phyloP scores from a whole-genome alignment of 2,888 invertebrate genomes.

The Phortica okadai region DNA sequence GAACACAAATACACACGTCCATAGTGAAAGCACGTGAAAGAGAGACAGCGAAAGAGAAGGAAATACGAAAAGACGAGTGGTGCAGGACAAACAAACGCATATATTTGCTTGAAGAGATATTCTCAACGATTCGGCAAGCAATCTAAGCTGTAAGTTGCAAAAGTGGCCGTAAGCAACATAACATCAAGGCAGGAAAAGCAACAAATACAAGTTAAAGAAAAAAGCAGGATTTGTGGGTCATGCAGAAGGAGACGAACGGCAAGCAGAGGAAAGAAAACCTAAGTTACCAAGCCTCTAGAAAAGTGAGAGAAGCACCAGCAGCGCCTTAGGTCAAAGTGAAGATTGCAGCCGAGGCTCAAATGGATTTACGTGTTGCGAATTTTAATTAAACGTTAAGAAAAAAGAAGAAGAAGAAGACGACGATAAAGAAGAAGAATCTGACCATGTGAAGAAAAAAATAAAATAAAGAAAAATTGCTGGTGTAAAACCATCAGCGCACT shows the following conservation, averaged over 20 bases:
- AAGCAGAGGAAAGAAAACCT: slow-evolving; percentile 32
- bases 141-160: slow-evolving; percentile 24
- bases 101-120: not conserved
- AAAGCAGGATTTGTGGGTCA: not conserved
- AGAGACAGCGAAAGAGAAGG: slow-evolving; percentile 19
- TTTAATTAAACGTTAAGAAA: slow-evolving; percentile 70
- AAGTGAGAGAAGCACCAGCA: not conserved
- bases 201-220: slow-evolving; percentile 40
- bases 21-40: not conserved
- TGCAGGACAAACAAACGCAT: slow-evolving; percentile 30
- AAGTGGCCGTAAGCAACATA: slow-evolving; percentile 20
- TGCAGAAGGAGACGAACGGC: not conserved
- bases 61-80: slow-evolving; percentile 27
- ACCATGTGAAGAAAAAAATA: slow-evolving; percentile 48
- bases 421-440: slow-evolving; percentile 31
- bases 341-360: slow-evolving; percentile 70
- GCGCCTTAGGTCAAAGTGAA: slow-evolving; percentile 68
- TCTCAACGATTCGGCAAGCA: not conserved
- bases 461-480: slow-evolving; percentile 40
- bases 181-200: not conserved
- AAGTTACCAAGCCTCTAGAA: slow-evolving; percentile 46
- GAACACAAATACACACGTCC: slow-evolving; percentile 39
- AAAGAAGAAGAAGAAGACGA: slow-evolving; percentile 36
- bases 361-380: slow-evolving; percentile 72
- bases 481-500: slow-evolving; percentile 58